These are phyloP conservation scores for Pantherophis vulpinus DNA, from an alignment of 2,797 vertebrate genomes.

Conservation along the genomic window DNA sequence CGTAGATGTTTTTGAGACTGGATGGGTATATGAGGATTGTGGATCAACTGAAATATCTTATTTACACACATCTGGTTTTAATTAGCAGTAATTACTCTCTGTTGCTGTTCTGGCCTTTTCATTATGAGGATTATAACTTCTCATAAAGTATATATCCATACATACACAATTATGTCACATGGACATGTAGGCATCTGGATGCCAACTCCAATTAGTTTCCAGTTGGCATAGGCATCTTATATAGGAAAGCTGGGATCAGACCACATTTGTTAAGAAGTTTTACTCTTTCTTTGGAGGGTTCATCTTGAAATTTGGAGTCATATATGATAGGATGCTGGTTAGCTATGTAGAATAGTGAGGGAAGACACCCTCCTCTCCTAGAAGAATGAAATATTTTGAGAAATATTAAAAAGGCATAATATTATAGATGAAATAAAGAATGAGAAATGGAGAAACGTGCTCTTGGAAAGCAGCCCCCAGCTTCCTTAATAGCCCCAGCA, in stretches of 20 bases:
- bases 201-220: neutral
- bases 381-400: too few species aligned
- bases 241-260: neutral
- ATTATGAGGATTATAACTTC: neutral
- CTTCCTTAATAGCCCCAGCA: too few species aligned
- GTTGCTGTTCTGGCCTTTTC: neutral
- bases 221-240: neutral
- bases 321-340: neutral
- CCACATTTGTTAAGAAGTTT: neutral
- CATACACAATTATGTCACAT: neutral
- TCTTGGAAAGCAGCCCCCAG: too few species aligned
- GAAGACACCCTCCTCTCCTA: too few species aligned
- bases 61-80: neutral
- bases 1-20: neutral
- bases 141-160: neutral
- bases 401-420: too few species aligned
- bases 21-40: neutral
- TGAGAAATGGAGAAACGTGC: too few species aligned
- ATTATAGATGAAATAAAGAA: too few species aligned
- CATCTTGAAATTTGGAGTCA: neutral
- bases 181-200: too few species aligned
- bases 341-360: neutral
- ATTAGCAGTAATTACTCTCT: neutral
- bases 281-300: neutral
- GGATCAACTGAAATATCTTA: neutral